Evolutionary conservation across 2,113 vertebrate species (phyloP), one percentile per base, ranked within the genome.

Genomic region (Sinocyclocheilus rhinocerous): DNA sequence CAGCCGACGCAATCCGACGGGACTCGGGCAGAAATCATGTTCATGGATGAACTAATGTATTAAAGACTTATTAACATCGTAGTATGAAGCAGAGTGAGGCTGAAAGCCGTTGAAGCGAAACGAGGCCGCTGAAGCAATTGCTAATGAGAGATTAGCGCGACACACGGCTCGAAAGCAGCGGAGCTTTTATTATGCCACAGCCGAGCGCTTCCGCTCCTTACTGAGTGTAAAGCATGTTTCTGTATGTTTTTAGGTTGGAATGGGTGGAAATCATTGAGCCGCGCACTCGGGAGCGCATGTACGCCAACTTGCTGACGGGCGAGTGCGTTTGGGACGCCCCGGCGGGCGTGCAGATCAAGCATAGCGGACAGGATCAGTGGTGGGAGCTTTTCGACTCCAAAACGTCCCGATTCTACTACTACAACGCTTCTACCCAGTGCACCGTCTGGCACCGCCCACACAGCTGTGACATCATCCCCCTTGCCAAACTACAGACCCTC

Each of bases 211-310:
- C 29, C 2, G 29, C 2, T 29, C 2, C 29, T 29, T 7, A 29
- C 50, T 13, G 16, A 45, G 12, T 15, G 4, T 76, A 76, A 69
- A 15, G 76, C 50, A 29, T 16, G 50, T 33, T 15, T 77, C 57
- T 59, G 63, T 16, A 3, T 67, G 39, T 76, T 57, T 81, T 0
- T 92, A 99, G 98, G 96, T 93, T 99, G 95, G 98, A 99, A 92
- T 99, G 98, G 98, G 98, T 99, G 95, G 98, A 99, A 91, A 99
- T 99, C 93, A 98, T 99, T 22, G 98, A 99, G 93, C 97, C 98
- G 0, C 97, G 98, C 0, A 99, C 98, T 0, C 95, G 98, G 33
- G 98, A 99, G 94, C 97, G 97, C 67, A 99, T 99, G 98, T 99
- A 99, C 3, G 98, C 98, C 94, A 99, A 99, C 93, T 96, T 99